These are phyloP conservation scores for Nymphalis polychloros DNA, from an alignment of 2,888 invertebrate genomes.

Conservation along the genomic window DNA sequence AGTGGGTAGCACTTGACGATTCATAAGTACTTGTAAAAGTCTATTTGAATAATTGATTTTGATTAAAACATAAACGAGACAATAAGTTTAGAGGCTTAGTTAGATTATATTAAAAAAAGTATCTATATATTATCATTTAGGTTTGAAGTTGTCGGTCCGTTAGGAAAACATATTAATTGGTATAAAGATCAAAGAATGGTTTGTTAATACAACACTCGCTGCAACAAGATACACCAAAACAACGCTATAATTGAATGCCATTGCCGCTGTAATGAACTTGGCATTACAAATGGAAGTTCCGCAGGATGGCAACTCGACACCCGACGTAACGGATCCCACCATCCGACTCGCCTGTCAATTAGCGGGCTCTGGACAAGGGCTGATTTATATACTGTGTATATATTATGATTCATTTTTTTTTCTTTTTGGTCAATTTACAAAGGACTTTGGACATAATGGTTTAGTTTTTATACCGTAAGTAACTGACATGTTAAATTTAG, in stretches of 20 bases:
- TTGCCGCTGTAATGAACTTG: conserved; percentile 39
- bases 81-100: too few species aligned
- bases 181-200: too few species aligned
- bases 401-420: not conserved
- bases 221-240: conserved; percentile 11
- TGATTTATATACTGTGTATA: conserved; percentile 32
- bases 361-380: conserved; percentile 33
- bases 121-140: too few species aligned
- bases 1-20: too few species aligned
- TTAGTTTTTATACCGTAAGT: not conserved
- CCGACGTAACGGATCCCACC: conserved; percentile 40
- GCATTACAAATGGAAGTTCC: conserved; percentile 46
- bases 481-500: too few species aligned
- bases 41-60: too few species aligned
- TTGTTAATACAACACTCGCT: not conserved
- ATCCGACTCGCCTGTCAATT: conserved; percentile 42
- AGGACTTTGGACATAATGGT: not conserved
- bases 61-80: too few species aligned
- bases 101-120: too few species aligned
- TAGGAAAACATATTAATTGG: too few species aligned
- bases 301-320: conserved; percentile 51
- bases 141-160: too few species aligned
- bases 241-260: conserved; percentile 32
- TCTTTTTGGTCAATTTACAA: not conserved
- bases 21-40: too few species aligned